phyloP scores from a whole-genome alignment of 1,140 invertebrate genomes.

The Euglossa dilemma region DNA sequence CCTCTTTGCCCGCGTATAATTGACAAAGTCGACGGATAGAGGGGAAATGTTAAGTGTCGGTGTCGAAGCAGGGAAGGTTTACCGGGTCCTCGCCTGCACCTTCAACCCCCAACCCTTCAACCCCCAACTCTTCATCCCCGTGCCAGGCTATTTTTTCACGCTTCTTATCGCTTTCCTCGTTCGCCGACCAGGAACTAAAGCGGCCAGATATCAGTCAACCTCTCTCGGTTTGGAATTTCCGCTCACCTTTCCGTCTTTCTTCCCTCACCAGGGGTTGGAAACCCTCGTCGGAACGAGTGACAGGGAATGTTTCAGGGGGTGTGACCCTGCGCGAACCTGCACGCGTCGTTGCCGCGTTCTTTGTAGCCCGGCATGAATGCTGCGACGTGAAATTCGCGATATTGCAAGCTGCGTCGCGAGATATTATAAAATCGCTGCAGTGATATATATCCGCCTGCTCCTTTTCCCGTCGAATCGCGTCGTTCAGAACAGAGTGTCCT shows the following conservation, averaged over 20 bases:
- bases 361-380: conserved; percentile 24
- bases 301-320: neutral
- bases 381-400: conserved; percentile 26
- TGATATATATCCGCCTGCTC: neutral
- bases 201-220: neutral
- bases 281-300: conserved; percentile 12
- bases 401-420: conserved; percentile 19
- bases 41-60: conserved; percentile 12
- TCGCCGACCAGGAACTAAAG: conserved; percentile 15
- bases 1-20: conserved; percentile 16
- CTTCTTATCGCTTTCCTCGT: conserved; percentile 20
- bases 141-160: conserved; percentile 32
- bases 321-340: neutral
- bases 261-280: neutral
- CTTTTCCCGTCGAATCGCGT: neutral
- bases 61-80: conserved; percentile 3
- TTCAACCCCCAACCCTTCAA: neutral
- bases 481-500: neutral
- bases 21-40: neutral
- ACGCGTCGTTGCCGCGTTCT: neutral
- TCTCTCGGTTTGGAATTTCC: neutral
- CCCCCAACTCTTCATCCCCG: neutral
- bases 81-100: neutral
- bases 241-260: neutral
- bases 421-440: conserved; percentile 27